Conservation (phyloP, 2,888 invertebrate genomes). For the Loripinus fragilis region DNA sequence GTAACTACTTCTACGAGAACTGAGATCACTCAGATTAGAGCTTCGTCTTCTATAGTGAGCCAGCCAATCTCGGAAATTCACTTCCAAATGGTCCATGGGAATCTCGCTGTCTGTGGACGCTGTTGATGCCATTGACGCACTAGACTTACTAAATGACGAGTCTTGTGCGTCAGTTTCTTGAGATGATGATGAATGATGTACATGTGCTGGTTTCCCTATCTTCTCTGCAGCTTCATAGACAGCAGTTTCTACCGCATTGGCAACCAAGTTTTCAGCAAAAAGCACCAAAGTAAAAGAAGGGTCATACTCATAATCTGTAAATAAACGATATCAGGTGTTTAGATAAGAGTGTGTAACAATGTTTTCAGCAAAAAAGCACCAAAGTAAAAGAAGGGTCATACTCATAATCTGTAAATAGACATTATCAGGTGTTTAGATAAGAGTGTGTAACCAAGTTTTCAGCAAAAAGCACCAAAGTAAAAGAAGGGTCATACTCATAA, state of each 20-base stretch:
- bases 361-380: too few relatives aligned
- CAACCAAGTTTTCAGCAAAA: conserved; percentile 5
- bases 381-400: too few relatives aligned
- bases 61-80: conserved; percentile 74
- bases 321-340: too few relatives aligned
- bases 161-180: conserved; percentile 10
- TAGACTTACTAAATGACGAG: conserved; percentile 1
- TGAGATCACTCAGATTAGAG: conserved; percentile 79
- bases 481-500: neutral
- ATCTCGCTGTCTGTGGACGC: conserved; percentile 27
- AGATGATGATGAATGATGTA: conserved; percentile 3
- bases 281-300: neutral
- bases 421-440: too few relatives aligned
- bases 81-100: conserved; percentile 69
- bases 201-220: neutral
- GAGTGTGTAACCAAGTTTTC: conserved; percentile 11
- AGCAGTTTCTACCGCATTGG: conserved; percentile 4
- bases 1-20: conserved; percentile 84
- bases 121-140: neutral
- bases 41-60: conserved; percentile 76
- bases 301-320: neutral
- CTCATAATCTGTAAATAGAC: too few relatives aligned
- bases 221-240: neutral
- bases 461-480: neutral
- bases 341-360: too few relatives aligned